Evolutionary conservation across 2,888 invertebrate species (phyloP), one percentile per base, ranked within the genome.

Genomic region (Macrophya annulata): DNA sequence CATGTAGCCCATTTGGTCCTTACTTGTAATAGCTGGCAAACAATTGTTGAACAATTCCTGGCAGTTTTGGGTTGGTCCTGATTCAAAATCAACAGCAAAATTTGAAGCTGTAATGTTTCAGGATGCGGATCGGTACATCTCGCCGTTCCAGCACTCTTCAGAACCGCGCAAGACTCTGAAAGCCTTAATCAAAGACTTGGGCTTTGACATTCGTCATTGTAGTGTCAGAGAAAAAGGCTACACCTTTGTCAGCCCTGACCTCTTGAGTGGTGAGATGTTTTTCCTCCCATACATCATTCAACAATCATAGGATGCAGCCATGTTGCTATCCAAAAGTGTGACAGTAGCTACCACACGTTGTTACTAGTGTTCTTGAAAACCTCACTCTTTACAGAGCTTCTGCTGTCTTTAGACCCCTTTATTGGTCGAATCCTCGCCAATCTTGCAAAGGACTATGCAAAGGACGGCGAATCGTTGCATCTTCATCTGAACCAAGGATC

Each of bases 341-440:
- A 76, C 92, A n/a, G n/a, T 3, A 31, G 31, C 31, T 31, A 3
- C 31, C 31, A 31, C 31, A 31, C 31, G 31, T 31, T 31, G 31
- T 31, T 31, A 3, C 31, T 31, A 31, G 31, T 31, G 31, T 31
- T 31, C 3, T 31, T 31, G 3, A 83, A 43, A 51, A 74, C 82
- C 82, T 87, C 87, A 87, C 93, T 94, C 87, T 87, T 94, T 94
- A 65, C 92, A 96, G 96, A 95, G 89, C 95, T 96, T 51, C 94
- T 96, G 0, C 94, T 94, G 87, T 96, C 96, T 0, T 94, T 96
- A 5, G 96, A 95, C 89, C 96, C 96, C 0, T 96, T 96, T 90
- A 90, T 95, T 86, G 93, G 94, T 10, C 93, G 94, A 37, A 95
- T 96, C 77, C 95, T 96, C 0, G 88, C 91, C 1, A 91, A 94